phyloP scores from a whole-genome alignment of 1,140 invertebrate genomes.

The Antheraea mylitta region DNA sequence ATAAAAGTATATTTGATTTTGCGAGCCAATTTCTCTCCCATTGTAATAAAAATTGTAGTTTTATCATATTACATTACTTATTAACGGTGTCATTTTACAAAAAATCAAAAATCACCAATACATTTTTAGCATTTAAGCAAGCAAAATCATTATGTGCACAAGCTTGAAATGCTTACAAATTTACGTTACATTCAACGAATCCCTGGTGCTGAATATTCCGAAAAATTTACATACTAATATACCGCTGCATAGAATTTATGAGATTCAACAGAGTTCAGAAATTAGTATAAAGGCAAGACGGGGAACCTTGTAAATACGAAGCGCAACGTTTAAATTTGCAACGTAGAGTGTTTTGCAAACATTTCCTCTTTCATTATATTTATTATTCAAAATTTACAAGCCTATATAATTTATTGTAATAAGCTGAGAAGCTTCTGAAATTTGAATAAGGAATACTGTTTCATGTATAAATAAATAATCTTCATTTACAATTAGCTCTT shows the following conservation, averaged over 20 bases:
- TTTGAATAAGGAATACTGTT: too few species aligned
- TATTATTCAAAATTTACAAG: background rate
- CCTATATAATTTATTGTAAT: background rate
- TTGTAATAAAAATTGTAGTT: too few species aligned
- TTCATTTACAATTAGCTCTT: too few species aligned
- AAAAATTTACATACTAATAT: conserved; percentile 20
- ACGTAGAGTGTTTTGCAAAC: background rate
- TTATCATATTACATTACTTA: background rate
- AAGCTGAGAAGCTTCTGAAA: background rate
- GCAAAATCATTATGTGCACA: background rate
- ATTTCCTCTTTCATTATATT: background rate
- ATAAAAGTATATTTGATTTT: too few species aligned
- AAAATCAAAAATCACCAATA: background rate
- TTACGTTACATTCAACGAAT: conserved; percentile 6
- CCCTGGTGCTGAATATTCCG: conserved; percentile 7
- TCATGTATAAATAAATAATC: too few species aligned
- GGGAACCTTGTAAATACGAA: conserved; percentile 24
- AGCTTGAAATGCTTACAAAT: background rate
- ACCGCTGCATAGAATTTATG: conserved; percentile 20
- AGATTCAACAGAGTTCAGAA: conserved; percentile 21
- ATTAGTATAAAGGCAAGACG: conserved; percentile 24
- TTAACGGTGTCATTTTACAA: background rate
- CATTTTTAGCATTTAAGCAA: background rate
- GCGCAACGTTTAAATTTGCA: conserved; percentile 7
- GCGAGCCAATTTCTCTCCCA: too few species aligned